Conservation (phyloP, 2,113 vertebrate species). For the Tauraco erythrolophus region DNA sequence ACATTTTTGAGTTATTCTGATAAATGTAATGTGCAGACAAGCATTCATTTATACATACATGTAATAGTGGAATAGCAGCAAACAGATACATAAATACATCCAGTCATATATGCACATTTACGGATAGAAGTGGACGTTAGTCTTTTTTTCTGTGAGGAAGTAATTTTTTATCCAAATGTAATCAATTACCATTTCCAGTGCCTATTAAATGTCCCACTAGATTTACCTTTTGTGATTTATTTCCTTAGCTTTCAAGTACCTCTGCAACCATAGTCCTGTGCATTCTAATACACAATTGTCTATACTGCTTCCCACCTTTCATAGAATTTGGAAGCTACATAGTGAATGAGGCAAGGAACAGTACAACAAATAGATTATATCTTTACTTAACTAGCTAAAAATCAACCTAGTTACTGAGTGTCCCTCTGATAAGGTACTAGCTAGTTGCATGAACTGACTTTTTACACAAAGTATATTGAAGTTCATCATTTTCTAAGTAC, state of each 20-base stretch:
- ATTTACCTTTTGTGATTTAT: background rate
- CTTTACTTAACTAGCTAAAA: background rate
- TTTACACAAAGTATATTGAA: background rate
- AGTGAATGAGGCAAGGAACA: background rate
- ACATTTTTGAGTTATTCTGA: background rate
- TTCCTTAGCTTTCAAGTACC: background rate
- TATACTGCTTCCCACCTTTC: background rate
- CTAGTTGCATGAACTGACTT: background rate
- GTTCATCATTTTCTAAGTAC: background rate
- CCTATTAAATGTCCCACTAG: background rate
- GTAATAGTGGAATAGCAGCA: background rate
- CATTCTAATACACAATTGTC: background rate
- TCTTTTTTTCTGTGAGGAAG: background rate
- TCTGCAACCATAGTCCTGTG: background rate
- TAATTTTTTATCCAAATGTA: background rate
- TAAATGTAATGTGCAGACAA: background rate
- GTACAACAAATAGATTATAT: background rate
- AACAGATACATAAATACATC: background rate
- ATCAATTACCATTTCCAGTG: background rate
- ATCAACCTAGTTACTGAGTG: background rate
- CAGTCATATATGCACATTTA: background rate
- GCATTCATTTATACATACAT: background rate
- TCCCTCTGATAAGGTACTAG: background rate
- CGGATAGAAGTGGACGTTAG: background rate
- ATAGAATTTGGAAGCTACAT: background rate